Base-by-base conservation (phyloP, 2,113 vertebrate genomes). In the Eudyptes chrysolophus region DNA sequence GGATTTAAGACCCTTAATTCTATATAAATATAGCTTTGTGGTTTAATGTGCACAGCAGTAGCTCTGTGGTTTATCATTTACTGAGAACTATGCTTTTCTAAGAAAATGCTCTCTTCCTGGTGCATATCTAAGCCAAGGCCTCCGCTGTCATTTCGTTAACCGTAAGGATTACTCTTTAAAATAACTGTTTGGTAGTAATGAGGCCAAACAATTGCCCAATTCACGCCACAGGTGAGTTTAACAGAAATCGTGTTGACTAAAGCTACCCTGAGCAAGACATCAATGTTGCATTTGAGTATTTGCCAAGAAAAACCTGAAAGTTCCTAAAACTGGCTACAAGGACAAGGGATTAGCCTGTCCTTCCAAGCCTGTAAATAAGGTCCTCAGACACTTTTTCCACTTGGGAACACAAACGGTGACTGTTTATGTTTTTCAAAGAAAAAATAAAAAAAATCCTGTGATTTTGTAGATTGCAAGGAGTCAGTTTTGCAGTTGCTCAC, bases 21-120 rank as follows among this genome's bases (percentile, higher is more conserved):
- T 93, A 64, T 92, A 92, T 92, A 94, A 97, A 93, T 93, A 82
- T 54, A 87, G 76, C 90, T 92, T 96, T 97, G 97, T 98, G 98
- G 98, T 98, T 98, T 96, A 92, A 96, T 97, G 93, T 94, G 94
- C 90, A 97, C 68, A 84, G 93, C 94, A 92, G 84, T 95, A 96
- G 92, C 96, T 97, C 96, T 99, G 98, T 98, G 98, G 98, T 98
- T 98, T 98, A 94, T 97, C 96, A 97, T 98, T 98, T 98, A 98
- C 98, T 95, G 95, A 98, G 98, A 98, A 98, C 86, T 98, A 97
- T 96, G 97, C 95, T 97, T 98, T 99, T 99, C 98, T 99, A 98
- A 98, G 98, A 99, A 99, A 98, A 98, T 88, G 92, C 88, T 97
- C 65, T 97, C 97, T 98, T 98, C 97, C 97, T 98, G 97, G 97